Conservation (phyloP, 2,888 invertebrate species). For the Nemapogon koenigi region DNA sequence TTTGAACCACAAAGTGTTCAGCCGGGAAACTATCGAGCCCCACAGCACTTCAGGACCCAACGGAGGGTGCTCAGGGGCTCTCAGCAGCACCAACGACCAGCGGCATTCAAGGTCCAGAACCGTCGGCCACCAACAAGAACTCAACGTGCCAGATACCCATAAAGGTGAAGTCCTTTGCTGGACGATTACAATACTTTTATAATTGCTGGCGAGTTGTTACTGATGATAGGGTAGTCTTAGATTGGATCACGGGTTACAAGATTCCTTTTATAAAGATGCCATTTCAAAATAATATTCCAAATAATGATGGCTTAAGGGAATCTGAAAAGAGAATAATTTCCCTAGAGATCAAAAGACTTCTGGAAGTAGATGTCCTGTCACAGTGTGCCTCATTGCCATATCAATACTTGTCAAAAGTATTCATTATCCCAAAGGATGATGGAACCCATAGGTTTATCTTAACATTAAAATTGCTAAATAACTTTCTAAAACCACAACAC, state of each 20-base stretch:
- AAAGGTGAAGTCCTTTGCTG: slow-evolving; percentile 11
- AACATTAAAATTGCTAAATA: slow-evolving; percentile 11
- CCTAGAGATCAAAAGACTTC: slow-evolving; percentile 10
- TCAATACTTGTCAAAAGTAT: slow-evolving; percentile 13
- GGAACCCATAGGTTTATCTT: slow-evolving; percentile 14
- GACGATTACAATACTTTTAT: slow-evolving; percentile 10
- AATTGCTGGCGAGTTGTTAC: slow-evolving; percentile 12
- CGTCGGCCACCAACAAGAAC: too few species aligned
- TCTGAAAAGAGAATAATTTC: slow-evolving; percentile 6
- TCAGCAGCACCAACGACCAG: too few species aligned
- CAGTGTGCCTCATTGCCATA: slow-evolving; percentile 2
- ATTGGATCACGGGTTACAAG: slow-evolving; percentile 13
- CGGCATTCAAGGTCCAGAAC: too few species aligned
- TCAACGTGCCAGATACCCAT: slow-evolving; percentile 6
- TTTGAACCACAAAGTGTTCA: too few species aligned
- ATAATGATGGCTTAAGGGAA: slow-evolving; percentile 1
- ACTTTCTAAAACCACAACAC: slow-evolving; percentile 10
- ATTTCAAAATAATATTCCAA: slow-evolving; percentile 1
- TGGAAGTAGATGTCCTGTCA: slow-evolving; percentile 10
- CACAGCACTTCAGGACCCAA: slow-evolving; percentile 1
- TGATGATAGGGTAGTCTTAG: slow-evolving; percentile 10
- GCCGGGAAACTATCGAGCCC: slow-evolving; percentile 13
- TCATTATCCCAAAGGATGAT: slow-evolving; percentile 13
- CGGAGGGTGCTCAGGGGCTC: too few species aligned
- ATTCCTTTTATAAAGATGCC: slow-evolving; percentile 13